Percentiles rank a stretch among this genome's conserved stretches.
These are phyloP conservation scores for Lepus townsendii DNA, from an alignment of 2,797 vertebrate species.

Conservation along the genomic window DNA sequence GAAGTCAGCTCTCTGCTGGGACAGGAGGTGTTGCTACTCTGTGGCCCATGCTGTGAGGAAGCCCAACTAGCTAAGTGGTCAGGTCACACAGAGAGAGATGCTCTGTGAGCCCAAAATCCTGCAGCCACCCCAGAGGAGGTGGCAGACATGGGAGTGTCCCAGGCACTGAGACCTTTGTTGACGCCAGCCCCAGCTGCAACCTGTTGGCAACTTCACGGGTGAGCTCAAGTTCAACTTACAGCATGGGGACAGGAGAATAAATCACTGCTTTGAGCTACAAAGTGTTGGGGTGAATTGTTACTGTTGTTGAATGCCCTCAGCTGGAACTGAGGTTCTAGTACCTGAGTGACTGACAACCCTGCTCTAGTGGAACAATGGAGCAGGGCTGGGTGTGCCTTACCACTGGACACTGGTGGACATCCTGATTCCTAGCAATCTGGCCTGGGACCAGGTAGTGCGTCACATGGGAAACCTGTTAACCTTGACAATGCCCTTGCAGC, in stretches of 20 bases:
- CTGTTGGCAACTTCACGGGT: background rate
- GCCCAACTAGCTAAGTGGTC: background rate
- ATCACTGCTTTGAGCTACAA: background rate
- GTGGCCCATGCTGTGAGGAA: background rate
- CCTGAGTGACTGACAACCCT: no score
- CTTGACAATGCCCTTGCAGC: no score
- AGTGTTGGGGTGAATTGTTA: background rate
- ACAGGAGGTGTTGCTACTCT: background rate
- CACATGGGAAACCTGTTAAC: no score
- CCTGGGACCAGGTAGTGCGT: no score
- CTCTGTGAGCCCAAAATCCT: background rate
- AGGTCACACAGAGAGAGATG: background rate
- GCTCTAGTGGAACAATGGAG: no score
- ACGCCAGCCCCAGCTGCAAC: background rate
- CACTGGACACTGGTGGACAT: no score
- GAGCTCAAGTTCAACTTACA: background rate
- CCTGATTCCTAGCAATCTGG: no score
- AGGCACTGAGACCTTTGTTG: background rate
- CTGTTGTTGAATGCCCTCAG: background rate
- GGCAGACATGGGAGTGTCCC: background rate
- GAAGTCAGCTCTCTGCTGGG: background rate
- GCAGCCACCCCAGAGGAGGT: background rate
- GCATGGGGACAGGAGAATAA: background rate
- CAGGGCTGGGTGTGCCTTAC: no score
- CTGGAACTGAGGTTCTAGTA: no score